Conservation (phyloP, 2,888 invertebrate species). For the Trissonchulus latispiculum region DNA sequence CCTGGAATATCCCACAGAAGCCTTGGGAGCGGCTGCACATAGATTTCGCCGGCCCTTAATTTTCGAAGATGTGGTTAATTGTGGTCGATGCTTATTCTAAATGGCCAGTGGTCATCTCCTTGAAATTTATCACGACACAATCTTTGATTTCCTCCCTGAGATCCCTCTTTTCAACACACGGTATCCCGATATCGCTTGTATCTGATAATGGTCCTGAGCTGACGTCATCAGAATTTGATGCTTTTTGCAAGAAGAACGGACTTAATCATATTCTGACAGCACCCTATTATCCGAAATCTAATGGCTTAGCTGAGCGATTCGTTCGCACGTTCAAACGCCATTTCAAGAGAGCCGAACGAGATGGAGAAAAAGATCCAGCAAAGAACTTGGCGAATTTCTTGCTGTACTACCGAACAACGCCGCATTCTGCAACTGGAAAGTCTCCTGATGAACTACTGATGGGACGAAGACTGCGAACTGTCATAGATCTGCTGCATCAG, state of each 20-base stretch:
- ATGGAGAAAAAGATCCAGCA: too few species aligned
- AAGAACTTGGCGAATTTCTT: too few species aligned
- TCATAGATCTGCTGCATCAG: too few species aligned
- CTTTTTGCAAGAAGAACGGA: neutral
- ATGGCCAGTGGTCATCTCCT: neutral
- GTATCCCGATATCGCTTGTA: neutral
- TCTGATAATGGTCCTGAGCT: neutral
- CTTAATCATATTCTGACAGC: neutral
- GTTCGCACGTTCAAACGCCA: constrained; percentile 5
- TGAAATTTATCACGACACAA: neutral
- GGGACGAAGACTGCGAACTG: too few species aligned
- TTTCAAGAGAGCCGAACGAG: too few species aligned
- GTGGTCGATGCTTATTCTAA: neutral
- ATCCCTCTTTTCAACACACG: neutral
- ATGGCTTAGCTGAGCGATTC: neutral
- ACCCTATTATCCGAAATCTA: neutral
- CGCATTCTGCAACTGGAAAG: too few species aligned
- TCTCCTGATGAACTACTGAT: too few species aligned
- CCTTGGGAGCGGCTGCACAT: constrained; percentile 1
- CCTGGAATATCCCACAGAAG: neutral
- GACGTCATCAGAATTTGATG: neutral
- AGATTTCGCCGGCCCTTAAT: neutral
- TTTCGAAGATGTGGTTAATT: neutral
- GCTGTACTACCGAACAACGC: too few species aligned
- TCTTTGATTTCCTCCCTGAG: neutral